Base-by-base conservation (phyloP, 37 sponge, comb jelly and placozoan genomes). In the Bolinopsis microptera region DNA sequence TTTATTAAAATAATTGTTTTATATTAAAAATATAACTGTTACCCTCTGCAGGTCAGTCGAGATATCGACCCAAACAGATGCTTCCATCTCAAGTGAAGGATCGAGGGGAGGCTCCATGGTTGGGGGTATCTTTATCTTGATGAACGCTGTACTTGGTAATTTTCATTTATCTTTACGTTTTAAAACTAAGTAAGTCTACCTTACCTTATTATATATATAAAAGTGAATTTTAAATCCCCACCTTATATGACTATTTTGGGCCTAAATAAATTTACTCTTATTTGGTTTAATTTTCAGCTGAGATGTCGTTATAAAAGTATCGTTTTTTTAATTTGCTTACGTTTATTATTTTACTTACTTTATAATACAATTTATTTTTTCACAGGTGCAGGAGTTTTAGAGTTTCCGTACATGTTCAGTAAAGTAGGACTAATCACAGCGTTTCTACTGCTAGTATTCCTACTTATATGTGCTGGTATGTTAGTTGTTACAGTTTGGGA, bases 111-210 rank as follows among this genome's bases (percentile, higher is more conserved):
- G 36, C 32, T 39, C 61, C 23, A 24, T 86, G 25, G 0, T 86
- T 40, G 90, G 90, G 0, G 90, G 48, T 30, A 41, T 86, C 39
- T 86, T 86, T 23, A 86, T 86, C 30, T 30, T 86, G 28, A 86
- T 86, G 90, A 86, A 86, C 39, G 90, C 90, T 86, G 90, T 86
- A 27, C 48, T 86, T 39, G 82, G 82, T 80, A 32, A 34, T 33
- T 80, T 80, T 8, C 35, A 80, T 5, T 35, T 80, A 38, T 35
- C 38, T n/a, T n/a, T n/a, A n/a, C n/a, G n/a, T n/a, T n/a, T n/a
- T n/a, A n/a, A n/a, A n/a, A n/a, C n/a, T n/a, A n/a, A n/a, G n/a
- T n/a, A n/a, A n/a, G n/a, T n/a, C n/a, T n/a, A n/a, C n/a, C n/a
- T n/a, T n/a, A n/a, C n/a, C n/a, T n/a, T n/a, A n/a, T n/a, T n/a